Evolutionary conservation across 2,113 vertebrate species (phyloP), one percentile per base, ranked within the genome.

Genomic region (Harpagus bidentatus): DNA sequence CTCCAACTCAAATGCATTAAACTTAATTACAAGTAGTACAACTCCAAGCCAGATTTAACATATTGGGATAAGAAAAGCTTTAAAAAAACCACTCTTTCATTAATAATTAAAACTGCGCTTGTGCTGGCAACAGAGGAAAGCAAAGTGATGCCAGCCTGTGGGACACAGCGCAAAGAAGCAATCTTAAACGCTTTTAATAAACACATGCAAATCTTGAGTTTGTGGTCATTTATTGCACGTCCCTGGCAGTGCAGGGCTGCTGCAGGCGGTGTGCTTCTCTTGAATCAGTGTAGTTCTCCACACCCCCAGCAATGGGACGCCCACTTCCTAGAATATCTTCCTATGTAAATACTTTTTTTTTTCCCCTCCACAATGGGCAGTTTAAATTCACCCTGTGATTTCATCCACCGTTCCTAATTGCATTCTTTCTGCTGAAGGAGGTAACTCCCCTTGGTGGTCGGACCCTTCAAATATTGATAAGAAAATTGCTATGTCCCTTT

Each of bases 11-110:
- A 91, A 88, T 56, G 48, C 23, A 84, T 70, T 95, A 91, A 96
- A 86, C 47, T 89, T 97, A 84, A 97, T 96, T 96, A 95, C 58
- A 67, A 71, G 85, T 56, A 93, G n/a, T 86, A 63, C 77, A 93
- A 92, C 56, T 93, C 77, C 50, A 82, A 79, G 95, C 88, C 83
- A 95, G 53, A 90, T 86, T 90, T 93, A 85, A 59, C 62, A n/a
- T 38, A 77, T 17, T 70, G 45, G 62, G 58, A 31, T 86, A 71
- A 55, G 43, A 91, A 96, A 74, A 95, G 14, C 74, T 90, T 88
- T 47, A n/a, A 66, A 88, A 90, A 89, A 6, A 7, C 0, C 56
- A 43, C 42, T 91, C 10, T 42, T 86, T 92, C 3, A 2, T 90
- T 82, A 93, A 87, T 82, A 94, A 96, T 80, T 92, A 40, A 91